Base-by-base conservation (phyloP, 2,113 vertebrate species). In the Epinephelus fuscoguttatus region DNA sequence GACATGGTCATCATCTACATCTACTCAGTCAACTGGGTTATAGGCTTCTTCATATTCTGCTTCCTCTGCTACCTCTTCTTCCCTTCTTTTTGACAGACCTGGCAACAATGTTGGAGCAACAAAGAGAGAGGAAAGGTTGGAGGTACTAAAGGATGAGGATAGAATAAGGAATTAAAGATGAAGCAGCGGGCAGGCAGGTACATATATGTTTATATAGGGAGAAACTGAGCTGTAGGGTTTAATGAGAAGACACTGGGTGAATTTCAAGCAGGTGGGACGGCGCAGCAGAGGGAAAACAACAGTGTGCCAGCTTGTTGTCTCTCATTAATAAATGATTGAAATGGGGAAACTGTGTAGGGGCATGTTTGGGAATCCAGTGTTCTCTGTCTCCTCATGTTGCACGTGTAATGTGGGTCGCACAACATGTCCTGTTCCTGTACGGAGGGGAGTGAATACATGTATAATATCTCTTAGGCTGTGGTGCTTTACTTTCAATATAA, bases 1-100 rank as follows among this genome's bases (percentile, higher is more conserved):
- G 97, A 99, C 93, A 96, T 98, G 97, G 95, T 97, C 85, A 96
- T 99, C 93, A 96, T 99, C 90, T 99, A 98, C 86, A 97, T 99
- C 90, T 98, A 98, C 93, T 98, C 97, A 10, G 95, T 97, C 83
- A 99, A 99, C 92, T 99, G 98, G 97, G 93, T 98, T 81, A 96
- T 99, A 71, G 97, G 97, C 78, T 98, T 99, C 88, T 93, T 98
- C 71, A 85, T 98, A 78, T 96, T 99, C 93, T 98, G 97, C 91
- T 97, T 97, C 90, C 95, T 99, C 80, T 98, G 97, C 93, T 99
- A 98, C 88, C 94, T 98, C 91, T 97, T 98, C 92, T 93, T 95
- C 68, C 91, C 95, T 33, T 94, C 92, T 12, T 91, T 92, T 73
- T 95, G 81, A 93, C n/a, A 27, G 12, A 21, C 42, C n/a, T 70